Conservation (phyloP, 1,140 invertebrate genomes). For the Drosophila quadrilineata region DNA sequence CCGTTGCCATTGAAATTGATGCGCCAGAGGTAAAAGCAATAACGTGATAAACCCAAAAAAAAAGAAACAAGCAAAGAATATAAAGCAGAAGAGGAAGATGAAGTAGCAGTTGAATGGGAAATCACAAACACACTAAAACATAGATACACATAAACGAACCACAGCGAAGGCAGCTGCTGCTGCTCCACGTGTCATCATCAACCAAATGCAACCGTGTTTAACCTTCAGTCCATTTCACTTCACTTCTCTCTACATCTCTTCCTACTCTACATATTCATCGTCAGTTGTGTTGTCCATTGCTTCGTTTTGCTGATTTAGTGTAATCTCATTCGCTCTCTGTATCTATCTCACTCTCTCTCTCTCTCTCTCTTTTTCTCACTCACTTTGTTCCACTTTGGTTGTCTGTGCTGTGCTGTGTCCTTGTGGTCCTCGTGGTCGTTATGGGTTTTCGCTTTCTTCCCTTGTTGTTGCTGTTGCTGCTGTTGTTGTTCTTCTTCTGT, state of each 20-base stretch:
- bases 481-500: conserved; percentile 15
- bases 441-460: conserved; percentile 4
- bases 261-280: too few relatives aligned
- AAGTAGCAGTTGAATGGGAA: not conserved
- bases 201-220: too few relatives aligned
- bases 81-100: not conserved
- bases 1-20: too few relatives aligned
- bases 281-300: too few relatives aligned
- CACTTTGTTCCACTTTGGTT: conserved; percentile 15
- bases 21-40: conserved; percentile 2
- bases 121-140: not conserved
- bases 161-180: not conserved
- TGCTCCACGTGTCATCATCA: not conserved
- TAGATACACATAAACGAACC: not conserved
- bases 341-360: too few relatives aligned
- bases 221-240: too few relatives aligned
- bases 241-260: too few relatives aligned
- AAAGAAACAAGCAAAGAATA: not conserved
- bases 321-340: conserved; percentile 22
- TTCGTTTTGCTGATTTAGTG: conserved; percentile 20
- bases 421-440: not conserved
- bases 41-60: not conserved
- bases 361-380: too few relatives aligned
- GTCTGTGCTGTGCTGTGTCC: not conserved
- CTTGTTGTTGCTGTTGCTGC: conserved; percentile 19